Evolutionary conservation across 2,797 vertebrate genomes (phyloP), one percentile per base, ranked within the genome.

Genomic region (Acanthis flammea): DNA sequence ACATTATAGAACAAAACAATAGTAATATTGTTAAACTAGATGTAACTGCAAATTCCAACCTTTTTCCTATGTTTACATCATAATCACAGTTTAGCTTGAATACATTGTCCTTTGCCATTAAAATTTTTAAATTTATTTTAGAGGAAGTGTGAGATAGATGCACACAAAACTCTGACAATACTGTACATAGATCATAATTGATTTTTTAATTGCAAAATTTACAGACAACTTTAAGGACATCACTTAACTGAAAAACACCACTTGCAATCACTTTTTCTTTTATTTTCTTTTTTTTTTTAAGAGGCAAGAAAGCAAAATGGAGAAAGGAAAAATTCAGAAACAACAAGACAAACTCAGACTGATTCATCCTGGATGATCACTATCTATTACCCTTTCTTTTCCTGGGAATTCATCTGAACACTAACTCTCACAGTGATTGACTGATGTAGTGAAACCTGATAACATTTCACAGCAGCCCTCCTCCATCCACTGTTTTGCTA

Each of bases 381-480:
- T 94, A 51, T 92, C 94, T 93, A 7, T 58, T 74, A 87, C 10
- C 7, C 53, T 79, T 90, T 93, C 41, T 87, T 74, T 89, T 41
- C 63, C 22, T 86, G 86, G 94, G 87, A 93, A 80, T 72, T 57
- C 14, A 79, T 24, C 27, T 0, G 2, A 81, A 58, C 0, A 1
- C 55, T 70, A 57, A 28, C 57, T 95, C 77, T 93, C 88, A 80
- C 80, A 61, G 24, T 55, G 58, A 63, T 1, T 47, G 61, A 87
- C 35, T 2, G 7, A 66, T 47, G 45, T 48, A 68, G 50, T 4
- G 60, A 77, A 95, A 80, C 21, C 47, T 3, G 42, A 61, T 89
- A 75, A 58, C n/a, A 50, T 77, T 87, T 95, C 65, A 85, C 45
- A 83, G 44, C 61, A 81, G 41, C 14, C 7, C 23, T 77, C 17